phyloP scores from a whole-genome alignment of 1,140 invertebrate species.

The Reticulitermes speratus region DNA sequence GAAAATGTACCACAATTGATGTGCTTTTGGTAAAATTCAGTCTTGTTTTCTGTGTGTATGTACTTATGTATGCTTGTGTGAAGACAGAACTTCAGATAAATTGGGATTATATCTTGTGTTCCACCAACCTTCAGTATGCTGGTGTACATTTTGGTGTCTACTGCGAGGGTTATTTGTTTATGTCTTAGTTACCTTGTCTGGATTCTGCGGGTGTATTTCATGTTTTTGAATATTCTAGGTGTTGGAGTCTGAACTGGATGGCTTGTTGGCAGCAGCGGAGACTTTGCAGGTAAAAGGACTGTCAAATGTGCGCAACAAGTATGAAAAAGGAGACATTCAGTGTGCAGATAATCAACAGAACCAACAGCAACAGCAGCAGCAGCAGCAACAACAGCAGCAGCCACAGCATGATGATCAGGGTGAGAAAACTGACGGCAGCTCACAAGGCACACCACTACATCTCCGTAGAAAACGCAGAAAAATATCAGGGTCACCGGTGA shows the following conservation, averaged over 20 bases:
- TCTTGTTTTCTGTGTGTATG: no score
- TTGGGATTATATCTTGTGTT: no score
- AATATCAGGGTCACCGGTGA: slow-evolving; percentile 34
- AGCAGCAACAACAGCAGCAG: neutral
- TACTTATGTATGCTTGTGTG: no score
- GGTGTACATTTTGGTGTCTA: no score
- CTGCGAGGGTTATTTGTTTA: no score
- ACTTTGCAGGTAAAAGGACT: slow-evolving; percentile 52
- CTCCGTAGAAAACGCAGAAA: slow-evolving; percentile 34
- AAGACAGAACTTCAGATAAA: no score
- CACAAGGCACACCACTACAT: slow-evolving; percentile 24
- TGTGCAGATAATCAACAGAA: slow-evolving; percentile 16
- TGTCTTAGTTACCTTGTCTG: no score
- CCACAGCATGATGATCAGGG: neutral
- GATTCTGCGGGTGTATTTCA: neutral
- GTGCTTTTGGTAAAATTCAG: no score
- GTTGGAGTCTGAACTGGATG: slow-evolving; percentile 46
- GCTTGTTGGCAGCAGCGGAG: slow-evolving; percentile 48
- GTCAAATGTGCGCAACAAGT: slow-evolving; percentile 43
- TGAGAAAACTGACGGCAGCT: slow-evolving; percentile 21
- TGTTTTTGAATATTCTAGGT: slow-evolving; percentile 35
- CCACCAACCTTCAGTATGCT: no score
- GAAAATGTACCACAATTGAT: no score
- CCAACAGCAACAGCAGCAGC: slow-evolving; percentile 20
- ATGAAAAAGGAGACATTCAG: slow-evolving; percentile 39